phyloP scores from a whole-genome alignment of 2,113 vertebrate species.

The Sialia sialis region DNA sequence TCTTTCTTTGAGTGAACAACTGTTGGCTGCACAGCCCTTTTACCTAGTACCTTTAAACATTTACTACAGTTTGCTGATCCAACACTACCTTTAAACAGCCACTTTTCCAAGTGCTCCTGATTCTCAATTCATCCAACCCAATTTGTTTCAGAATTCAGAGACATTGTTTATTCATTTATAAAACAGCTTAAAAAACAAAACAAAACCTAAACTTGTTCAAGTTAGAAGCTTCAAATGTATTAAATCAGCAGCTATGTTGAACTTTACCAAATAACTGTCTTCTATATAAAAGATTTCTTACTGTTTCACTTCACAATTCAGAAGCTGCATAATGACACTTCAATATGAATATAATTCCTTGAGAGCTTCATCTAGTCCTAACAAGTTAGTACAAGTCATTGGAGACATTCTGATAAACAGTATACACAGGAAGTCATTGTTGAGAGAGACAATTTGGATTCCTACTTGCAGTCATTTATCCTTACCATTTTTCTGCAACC shows the following conservation, averaged over 20 bases:
- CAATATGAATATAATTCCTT: background rate
- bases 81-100: background rate
- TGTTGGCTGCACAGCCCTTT: background rate
- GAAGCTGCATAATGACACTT: background rate
- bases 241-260: background rate
- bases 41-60: background rate
- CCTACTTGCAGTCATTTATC: background rate
- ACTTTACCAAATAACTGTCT: background rate
- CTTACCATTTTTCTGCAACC: background rate
- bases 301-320: background rate
- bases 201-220: rapidly evolving
- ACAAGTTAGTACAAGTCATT: background rate
- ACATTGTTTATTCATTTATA: background rate
- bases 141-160: background rate
- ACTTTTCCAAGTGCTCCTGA: background rate
- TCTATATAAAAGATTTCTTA: background rate
- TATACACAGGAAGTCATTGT: background rate
- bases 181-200: background rate
- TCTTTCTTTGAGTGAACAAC: background rate
- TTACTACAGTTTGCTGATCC: background rate
- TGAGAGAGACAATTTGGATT: background rate
- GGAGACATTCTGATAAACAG: background rate
- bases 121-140: background rate
- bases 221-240: background rate
- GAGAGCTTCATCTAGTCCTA: background rate